Base-by-base conservation (phyloP, 2,888 invertebrate genomes). In the Torymus aiolomorphi region DNA sequence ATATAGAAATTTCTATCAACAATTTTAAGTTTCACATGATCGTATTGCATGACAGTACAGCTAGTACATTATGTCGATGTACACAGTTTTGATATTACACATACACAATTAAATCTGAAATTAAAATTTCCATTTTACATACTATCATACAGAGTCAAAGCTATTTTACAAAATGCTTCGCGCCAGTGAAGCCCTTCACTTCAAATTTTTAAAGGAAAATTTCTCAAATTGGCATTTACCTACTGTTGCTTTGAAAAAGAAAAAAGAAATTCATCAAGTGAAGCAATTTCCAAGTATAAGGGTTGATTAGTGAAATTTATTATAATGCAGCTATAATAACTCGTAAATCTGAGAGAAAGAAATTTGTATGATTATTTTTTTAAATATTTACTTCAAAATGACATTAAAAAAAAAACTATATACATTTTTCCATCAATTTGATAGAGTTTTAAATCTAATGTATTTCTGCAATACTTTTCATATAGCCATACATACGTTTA, bases 141-240 rank as follows among this genome's bases (percentile, higher is more conserved):
- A 42, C 31, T 75, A 79, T 80, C 49, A 66, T 79, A 79, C 79
- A 79, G 75, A 57, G 42, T 78, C 51, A 42, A 62, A 76, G 8
- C 72, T 72, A 80, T 73, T 76, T 80, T 80, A 76, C 67, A 76
- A 80, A 80, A 76, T 61, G 18, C 59, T 66, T 66, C 56, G 56
- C 63, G 24, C n/a, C 31, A 49, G 49, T 52, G 52, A 70, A 54
- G 75, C 16, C 59, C 42, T 16, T 75, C 52, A 71, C 49, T 54
- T 66, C 69, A 18, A 52, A 75, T 61, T 69, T 8, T 54, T 31
- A 14, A 14, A n/a, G 56, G 42, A 14, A 31, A 63, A 69, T 16
- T 63, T 16, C 59, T 14, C 24, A 14, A 63, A 12, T 62, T 61
- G 20, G 62, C 24, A 49, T 78, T 49, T 56, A 54, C 11, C 12